Base-by-base conservation (phyloP, 64 coral and sea anemone genomes). In the Stylophora pistillata region DNA sequence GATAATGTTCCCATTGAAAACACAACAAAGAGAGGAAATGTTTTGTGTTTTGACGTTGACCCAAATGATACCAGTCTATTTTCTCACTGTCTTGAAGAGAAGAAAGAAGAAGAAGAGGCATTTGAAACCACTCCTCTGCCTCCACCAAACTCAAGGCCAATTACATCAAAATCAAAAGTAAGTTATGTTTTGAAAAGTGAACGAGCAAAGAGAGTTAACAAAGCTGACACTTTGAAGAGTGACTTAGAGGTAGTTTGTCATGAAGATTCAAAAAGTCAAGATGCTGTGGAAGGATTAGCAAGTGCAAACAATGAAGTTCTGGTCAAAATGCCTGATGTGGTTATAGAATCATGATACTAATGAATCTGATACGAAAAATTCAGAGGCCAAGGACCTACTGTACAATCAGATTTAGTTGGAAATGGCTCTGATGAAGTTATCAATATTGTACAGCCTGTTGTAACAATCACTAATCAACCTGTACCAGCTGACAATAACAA, bases 11-110 rank as follows among this genome's bases (percentile, higher is more conserved):
- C 28, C 4, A 54, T 37, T 62, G 86, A 92, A 25, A 89, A 80
- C 65, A 55, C 27, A 68, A 81, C 30, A 87, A 83, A 80, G 72
- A 72, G 62, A 78, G 78, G 21, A 14, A 61, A 85, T 70, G 72
- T 93, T 26, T 85, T 97, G 72, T 73, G 59, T 31, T 97, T 97
- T 87, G 95, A 97, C 93, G 87, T 97, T 53, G 91, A 97, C 54
- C 95, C 95, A 34, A 97, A 97, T 90, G 95, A 97, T 78, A 64
- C 91, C 14, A 87, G 47, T n/a, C 16, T 97, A 15, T 97, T 97
- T 97, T 93, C 91, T 79, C 91, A 93, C 61, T 97, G 91, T 83
- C 30, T 83, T 17, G 64, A 72, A 7, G 74, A 65, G 30, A 47
- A 72, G 13, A 63, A 58, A 60, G 72, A 74, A 11, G 85, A 89